A percentile compares a stretch with the other conserved stretches of the same genome.
These are phyloP conservation scores for Falco rusticolus DNA, from an alignment of 2,797 vertebrate genomes.

Conservation along the genomic window DNA sequence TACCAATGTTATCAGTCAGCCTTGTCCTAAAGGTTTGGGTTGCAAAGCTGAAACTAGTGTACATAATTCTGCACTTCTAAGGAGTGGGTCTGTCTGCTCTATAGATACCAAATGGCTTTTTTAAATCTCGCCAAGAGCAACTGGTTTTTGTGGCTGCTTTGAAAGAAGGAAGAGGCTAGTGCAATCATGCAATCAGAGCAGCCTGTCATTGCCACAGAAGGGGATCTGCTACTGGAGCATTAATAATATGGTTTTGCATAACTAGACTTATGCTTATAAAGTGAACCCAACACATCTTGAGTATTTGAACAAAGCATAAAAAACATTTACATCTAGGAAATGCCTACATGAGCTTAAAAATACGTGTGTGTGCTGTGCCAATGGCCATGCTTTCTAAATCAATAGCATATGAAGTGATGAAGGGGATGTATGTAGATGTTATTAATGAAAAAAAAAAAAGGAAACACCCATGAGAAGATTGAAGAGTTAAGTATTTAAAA, in stretches of 20 bases:
- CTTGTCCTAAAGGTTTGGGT: not conserved
- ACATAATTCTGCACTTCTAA: not conserved
- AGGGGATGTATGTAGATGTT: not conserved
- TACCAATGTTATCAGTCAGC: not conserved
- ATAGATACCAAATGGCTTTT: not conserved
- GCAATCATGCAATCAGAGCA: not conserved
- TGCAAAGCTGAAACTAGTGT: not conserved
- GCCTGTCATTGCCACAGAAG: not conserved
- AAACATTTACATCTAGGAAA: not conserved
- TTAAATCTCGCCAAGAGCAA: not conserved
- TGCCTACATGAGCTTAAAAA: not conserved
- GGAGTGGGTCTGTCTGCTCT: not conserved
- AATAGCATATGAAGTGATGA: not conserved
- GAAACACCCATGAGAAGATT: not conserved
- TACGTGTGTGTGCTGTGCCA: not conserved
- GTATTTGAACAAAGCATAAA: not conserved
- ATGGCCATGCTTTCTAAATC: not conserved
- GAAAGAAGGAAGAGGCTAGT: not conserved
- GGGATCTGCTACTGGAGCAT: not conserved
- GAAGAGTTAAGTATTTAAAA: not conserved
- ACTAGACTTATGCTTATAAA: not conserved
- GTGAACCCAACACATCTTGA: not conserved
- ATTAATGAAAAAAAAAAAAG: not conserved
- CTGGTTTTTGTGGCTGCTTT: not conserved
- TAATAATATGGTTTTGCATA: not conserved